These are phyloP conservation scores for Ctenopoma kingsleyae DNA, from an alignment of 2,797 vertebrate species.

Conservation along the genomic window DNA sequence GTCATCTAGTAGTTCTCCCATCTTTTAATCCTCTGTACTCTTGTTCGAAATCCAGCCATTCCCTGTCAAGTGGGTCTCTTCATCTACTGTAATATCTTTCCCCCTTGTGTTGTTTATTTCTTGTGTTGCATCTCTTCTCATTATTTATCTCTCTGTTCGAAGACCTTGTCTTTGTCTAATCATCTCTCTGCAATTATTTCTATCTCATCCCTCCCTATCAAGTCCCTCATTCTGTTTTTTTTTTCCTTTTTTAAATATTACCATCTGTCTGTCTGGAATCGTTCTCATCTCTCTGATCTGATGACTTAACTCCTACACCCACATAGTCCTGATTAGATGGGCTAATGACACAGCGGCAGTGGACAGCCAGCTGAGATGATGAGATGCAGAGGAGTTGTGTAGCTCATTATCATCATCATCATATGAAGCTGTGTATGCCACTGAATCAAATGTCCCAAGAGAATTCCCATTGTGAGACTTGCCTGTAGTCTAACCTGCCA, in stretches of 20 bases:
- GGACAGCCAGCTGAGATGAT: slow-evolving; percentile 53
- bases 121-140: slow-evolving; percentile 19
- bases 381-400: slow-evolving; percentile 26
- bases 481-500: slow-evolving; percentile 40
- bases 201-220: slow-evolving; percentile 40
- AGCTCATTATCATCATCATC: slow-evolving; percentile 54
- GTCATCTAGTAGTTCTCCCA: slow-evolving; percentile 10
- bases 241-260: slow-evolving; percentile 37
- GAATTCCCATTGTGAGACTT: slow-evolving; percentile 27
- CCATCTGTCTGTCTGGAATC: slow-evolving; percentile 57
- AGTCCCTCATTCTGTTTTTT: slow-evolving; percentile 45
- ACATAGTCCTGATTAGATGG: slow-evolving; percentile 56
- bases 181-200: slow-evolving; percentile 40
- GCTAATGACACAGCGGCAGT: slow-evolving; percentile 48
- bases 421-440: slow-evolving; percentile 33
- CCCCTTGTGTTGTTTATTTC: slow-evolving; percentile 38
- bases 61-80: slow-evolving; percentile 5
- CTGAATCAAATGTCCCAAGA: slow-evolving; percentile 37
- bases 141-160: slow-evolving; percentile 53
- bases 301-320: slow-evolving; percentile 53
- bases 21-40: slow-evolving; percentile 27
- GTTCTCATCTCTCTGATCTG: slow-evolving; percentile 46
- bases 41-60: slow-evolving; percentile 39
- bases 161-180: slow-evolving; percentile 33
- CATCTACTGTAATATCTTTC: slow-evolving; percentile 22